Base-by-base conservation (phyloP, 2,113 vertebrate species). In the Nannospalax galili region DNA sequence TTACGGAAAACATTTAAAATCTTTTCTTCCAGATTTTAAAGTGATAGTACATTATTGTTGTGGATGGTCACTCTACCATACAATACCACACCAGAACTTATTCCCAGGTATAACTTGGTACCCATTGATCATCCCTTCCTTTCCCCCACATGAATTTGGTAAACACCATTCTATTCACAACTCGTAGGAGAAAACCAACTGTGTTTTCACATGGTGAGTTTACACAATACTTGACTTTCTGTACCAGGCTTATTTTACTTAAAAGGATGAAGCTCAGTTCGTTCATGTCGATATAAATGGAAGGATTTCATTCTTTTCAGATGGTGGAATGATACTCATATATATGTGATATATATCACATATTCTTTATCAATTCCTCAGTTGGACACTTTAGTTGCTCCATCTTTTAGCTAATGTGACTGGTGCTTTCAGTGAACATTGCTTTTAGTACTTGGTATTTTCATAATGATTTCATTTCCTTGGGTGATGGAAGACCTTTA, bases 141-240 rank as follows among this genome's bases (percentile, higher is more conserved):
- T 19, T 10, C 26, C 28, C 7, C 70, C 8, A 24, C 30, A 16
- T 32, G 56, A 4, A 45, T 10, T 42, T 37, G 24, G 26, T 77
- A 56, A 79, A 10, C 32, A n/a, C 40, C 58, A 7, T n/a, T 52
- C 40, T 67, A 20, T 10, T 37, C 15, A 30, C 2, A 35, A n/a
- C 19, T 42, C 40, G 14, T 14, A 56, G 2, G 32, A 72, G 48
- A 45, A 6, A n/a, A n/a, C n/a, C n/a, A 12, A n/a, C 28, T 62
- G 19, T 2, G 14, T 69, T 19, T 45, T 8, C 7, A 5, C 5
- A 0, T 6, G 26, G 70, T 28, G 3, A 45, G 40, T 0, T 8
- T 3, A 2, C 3, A 6, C 9, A 35, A 14, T 5, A 8, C 2
- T 17, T 14, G 8, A 58, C n/a, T 58, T n/a, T 65, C 4, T 22